Evolutionary conservation across 2,113 vertebrate genomes (phyloP).

Genomic region (Anguilla japonica): DNA sequence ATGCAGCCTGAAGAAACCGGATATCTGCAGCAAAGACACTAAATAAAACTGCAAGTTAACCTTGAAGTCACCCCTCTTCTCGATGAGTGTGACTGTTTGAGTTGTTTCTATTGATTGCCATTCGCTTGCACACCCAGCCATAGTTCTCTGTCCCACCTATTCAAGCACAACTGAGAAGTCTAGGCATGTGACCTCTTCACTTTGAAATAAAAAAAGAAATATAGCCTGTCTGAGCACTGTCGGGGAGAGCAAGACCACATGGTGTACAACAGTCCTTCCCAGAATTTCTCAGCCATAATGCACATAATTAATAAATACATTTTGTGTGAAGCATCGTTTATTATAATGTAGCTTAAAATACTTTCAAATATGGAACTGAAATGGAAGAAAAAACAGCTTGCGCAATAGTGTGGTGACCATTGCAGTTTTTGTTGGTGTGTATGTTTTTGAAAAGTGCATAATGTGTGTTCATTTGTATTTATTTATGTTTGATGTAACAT

Average conservation of each 20-base stretch:
- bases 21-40: neutral
- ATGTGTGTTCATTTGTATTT: no score
- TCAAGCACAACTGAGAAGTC: neutral
- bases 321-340: no score
- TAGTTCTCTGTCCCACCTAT: neutral
- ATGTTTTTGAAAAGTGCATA: no score
- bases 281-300: no score
- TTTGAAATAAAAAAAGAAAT: neutral
- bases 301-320: no score
- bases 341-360: no score
- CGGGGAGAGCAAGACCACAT: neutral
- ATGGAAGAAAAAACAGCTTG: no score
- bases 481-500: no score
- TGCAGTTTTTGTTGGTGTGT: no score
- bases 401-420: no score
- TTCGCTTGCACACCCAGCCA: no score
- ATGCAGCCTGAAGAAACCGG: neutral
- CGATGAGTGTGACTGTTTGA: neutral
- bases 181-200: neutral
- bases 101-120: neutral
- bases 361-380: no score
- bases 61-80: constrained; percentile 4
- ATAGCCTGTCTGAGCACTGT: neutral
- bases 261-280: neutral
- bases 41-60: constrained; percentile 3